A percentile compares a stretch with the other conserved stretches of the same genome.
These are phyloP conservation scores for Gambusia yucatana DNA, from an alignment of 2,797 vertebrate species.

Conservation along the genomic window DNA sequence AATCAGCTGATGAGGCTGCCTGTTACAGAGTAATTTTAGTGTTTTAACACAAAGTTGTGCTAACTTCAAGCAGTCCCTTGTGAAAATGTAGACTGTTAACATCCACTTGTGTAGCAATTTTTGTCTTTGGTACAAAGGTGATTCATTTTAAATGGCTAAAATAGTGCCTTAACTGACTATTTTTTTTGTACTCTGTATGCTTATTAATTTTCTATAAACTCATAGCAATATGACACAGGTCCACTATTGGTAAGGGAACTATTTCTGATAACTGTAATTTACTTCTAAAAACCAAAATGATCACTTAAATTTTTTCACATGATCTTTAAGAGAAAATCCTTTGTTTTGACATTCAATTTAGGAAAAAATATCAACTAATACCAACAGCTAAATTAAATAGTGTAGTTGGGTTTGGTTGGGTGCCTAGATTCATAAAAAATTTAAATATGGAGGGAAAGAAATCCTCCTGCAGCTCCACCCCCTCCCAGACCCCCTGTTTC, in stretches of 20 bases:
- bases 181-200: neutral
- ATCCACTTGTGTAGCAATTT: neutral
- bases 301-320: neutral
- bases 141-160: neutral
- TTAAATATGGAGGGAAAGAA: neutral
- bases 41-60: neutral
- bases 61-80: neutral
- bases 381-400: neutral
- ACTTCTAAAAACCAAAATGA: neutral
- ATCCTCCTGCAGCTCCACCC: constrained; percentile 4
- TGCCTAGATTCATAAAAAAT: neutral
- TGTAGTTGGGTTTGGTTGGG: neutral
- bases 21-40: neutral
- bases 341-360: neutral
- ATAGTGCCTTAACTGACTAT: neutral
- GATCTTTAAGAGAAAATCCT: neutral
- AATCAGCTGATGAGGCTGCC: neutral
- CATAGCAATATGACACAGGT: too few relatives aligned
- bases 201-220: neutral
- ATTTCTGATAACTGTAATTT: neutral
- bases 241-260: neutral
- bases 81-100: neutral
- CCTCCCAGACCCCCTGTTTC: constrained; percentile 1
- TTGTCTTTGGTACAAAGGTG: neutral
- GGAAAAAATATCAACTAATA: neutral